These are phyloP conservation scores for Sciurus vulgaris DNA, from an alignment of 2,797 vertebrate species.

Conservation along the genomic window DNA sequence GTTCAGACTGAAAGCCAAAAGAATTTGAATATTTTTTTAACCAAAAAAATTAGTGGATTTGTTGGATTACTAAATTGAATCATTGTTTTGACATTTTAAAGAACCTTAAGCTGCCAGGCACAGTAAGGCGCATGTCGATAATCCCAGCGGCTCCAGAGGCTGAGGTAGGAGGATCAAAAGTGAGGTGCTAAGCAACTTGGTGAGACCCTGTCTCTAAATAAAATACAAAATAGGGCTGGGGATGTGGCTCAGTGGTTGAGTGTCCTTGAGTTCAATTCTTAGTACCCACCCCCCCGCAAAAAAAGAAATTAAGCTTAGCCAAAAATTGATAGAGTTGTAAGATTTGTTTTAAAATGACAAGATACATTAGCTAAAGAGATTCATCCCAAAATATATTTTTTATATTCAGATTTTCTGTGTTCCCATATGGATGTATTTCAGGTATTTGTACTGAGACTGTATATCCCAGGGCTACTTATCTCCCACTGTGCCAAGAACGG, in stretches of 20 bases:
- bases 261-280: too few species aligned
- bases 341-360: conserved; percentile 61
- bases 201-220: too few species aligned
- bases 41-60: conserved; percentile 27
- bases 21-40: conserved; percentile 55
- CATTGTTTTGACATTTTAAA: not conserved
- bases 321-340: not conserved
- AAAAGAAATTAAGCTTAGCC: not conserved
- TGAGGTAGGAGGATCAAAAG: too few species aligned
- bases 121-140: too few species aligned
- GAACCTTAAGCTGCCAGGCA: not conserved
- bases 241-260: too few species aligned
- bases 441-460: not conserved
- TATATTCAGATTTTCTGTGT: conserved; percentile 24
- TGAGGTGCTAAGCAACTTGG: too few species aligned
- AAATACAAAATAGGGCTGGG: too few species aligned
- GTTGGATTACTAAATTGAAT: not conserved
- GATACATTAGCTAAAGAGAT: conserved; percentile 46
- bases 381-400: conserved; percentile 54
- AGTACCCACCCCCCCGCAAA: too few species aligned
- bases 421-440: conserved; percentile 10
- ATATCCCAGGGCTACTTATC: conserved; percentile 53
- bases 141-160: too few species aligned
- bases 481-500: conserved; percentile 8
- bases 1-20: conserved; percentile 28